A percentile compares a stretch with the other conserved stretches of the same genome.
phyloP scores from a whole-genome alignment of 2,113 vertebrate species.

The Trachemys scripta region DNA sequence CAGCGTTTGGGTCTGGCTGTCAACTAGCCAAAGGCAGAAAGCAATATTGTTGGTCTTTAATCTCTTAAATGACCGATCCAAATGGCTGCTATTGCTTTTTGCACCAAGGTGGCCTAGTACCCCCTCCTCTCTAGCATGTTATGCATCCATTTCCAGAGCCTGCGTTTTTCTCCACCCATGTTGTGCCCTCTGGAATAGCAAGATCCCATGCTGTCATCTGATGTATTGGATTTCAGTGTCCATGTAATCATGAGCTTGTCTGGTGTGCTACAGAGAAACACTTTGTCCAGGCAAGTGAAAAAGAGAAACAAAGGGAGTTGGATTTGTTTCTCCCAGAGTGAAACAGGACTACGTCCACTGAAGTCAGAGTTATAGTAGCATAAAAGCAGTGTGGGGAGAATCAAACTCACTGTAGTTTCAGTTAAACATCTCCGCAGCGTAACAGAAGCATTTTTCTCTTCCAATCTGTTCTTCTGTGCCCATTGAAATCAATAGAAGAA shows the following conservation, averaged over 20 bases:
- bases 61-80: background rate
- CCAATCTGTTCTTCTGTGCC: background rate
- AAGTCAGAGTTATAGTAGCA: background rate
- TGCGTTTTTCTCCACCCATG: background rate
- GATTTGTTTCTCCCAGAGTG: background rate
- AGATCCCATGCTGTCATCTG: background rate
- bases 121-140: background rate
- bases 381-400: background rate
- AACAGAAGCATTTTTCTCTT: background rate
- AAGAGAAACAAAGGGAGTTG: background rate
- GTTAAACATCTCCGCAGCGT: background rate
- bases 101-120: background rate
- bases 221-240: background rate
- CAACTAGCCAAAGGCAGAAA: background rate
- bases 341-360: background rate
- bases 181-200: background rate
- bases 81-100: background rate
- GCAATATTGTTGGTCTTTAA: background rate
- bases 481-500: background rate
- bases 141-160: background rate
- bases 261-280: background rate
- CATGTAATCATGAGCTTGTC: background rate
- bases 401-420: background rate
- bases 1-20: background rate
- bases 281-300: background rate